Conservation (phyloP, 2,113 vertebrate genomes). For the Sialia sialis region DNA sequence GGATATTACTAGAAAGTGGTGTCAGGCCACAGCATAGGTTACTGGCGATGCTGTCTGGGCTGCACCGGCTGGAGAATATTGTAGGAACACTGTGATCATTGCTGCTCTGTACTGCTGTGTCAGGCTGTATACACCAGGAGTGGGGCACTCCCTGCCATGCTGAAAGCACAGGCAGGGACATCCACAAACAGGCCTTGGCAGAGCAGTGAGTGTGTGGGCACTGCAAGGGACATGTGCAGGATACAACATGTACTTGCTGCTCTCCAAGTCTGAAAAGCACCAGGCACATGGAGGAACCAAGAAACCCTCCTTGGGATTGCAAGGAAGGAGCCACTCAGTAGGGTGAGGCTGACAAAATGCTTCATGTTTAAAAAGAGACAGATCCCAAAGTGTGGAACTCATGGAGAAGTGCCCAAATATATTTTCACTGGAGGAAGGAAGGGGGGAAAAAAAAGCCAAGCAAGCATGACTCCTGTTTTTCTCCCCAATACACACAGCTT, state of each 20-base stretch:
- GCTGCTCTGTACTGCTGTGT: background rate
- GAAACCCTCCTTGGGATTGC: accelerated
- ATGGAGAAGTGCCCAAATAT: background rate
- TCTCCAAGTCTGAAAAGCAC: background rate
- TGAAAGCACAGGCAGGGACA: background rate
- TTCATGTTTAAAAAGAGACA: accelerated
- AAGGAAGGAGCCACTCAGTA: accelerated
- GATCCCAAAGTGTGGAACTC: background rate
- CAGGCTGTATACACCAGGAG: background rate
- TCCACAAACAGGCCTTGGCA: background rate
- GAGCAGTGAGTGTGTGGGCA: background rate
- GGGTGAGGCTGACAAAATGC: background rate
- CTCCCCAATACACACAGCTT: background rate
- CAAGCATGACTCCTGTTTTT: background rate
- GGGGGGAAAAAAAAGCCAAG: background rate
- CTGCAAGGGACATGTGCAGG: background rate
- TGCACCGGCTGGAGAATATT: background rate
- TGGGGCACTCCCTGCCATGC: background rate
- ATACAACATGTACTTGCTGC: background rate
- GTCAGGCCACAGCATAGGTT: background rate
- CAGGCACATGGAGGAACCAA: accelerated
- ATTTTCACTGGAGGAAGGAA: background rate
- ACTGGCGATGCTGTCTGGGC: background rate
- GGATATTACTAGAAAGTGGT: background rate
- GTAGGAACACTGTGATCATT: background rate